A percentile compares a stretch with the other conserved stretches of the same genome.
These are phyloP conservation scores for Timandra comae DNA, from an alignment of 2,888 invertebrate genomes.

Conservation along the genomic window DNA sequence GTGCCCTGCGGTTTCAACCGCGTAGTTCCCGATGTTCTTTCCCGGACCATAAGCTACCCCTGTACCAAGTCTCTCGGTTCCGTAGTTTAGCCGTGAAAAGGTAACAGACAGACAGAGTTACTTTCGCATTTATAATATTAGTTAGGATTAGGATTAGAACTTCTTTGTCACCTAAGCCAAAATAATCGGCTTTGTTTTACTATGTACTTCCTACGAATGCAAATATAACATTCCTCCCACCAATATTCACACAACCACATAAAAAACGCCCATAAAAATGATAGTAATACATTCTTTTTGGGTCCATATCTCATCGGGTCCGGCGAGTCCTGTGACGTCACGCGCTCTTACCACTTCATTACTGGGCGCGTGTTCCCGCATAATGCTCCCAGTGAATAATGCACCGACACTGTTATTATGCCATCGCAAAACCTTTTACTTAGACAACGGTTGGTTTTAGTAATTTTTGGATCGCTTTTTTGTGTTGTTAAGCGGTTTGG, in stretches of 20 bases:
- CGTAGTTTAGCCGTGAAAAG: too few species aligned
- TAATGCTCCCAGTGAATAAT: conserved; percentile 25
- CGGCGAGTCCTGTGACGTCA: conserved; percentile 8
- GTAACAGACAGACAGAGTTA: too few species aligned
- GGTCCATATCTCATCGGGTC: neutral
- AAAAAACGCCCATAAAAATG: conserved; percentile 4
- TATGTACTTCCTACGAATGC: too few species aligned
- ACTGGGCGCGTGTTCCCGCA: conserved; percentile 25
- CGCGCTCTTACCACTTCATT: conserved; percentile 23
- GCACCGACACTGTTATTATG: conserved; percentile 12
- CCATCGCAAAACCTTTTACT: conserved; percentile 11
- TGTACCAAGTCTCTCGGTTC: too few species aligned
- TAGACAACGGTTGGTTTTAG: conserved; percentile 2
- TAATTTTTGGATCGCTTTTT: conserved; percentile 3
- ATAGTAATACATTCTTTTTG: conserved; percentile 5
- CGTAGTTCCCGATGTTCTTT: too few species aligned
- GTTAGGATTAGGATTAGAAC: too few species aligned
- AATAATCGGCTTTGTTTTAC: too few species aligned
- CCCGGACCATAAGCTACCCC: too few species aligned
- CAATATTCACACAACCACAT: neutral
- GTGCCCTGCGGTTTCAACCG: too few species aligned
- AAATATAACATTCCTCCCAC: too few species aligned
- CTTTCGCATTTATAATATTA: too few species aligned
- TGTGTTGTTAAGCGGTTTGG: neutral
- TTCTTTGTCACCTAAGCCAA: too few species aligned